Base-by-base conservation (phyloP, 64 coral and sea anemone genomes). In the Hydrozoanthus tunicans region DNA sequence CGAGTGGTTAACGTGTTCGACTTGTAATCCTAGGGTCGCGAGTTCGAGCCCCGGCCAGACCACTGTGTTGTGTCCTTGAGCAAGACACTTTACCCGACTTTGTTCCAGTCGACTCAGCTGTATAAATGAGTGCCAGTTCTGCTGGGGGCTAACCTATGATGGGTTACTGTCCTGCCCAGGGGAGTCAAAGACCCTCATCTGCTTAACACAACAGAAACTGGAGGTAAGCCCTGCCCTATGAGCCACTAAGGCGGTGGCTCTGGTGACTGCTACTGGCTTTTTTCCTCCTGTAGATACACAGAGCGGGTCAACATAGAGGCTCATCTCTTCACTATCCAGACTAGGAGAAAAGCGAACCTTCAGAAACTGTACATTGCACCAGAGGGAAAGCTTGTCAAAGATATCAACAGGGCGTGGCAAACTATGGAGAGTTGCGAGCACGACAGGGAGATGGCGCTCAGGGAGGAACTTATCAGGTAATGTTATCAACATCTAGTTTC, bases 241-340 rank as follows among this genome's bases (percentile, higher is more conserved):
- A 14, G 5, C 66, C 24, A 5, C 24, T 52, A 10, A 75, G 9
- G 72, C 51, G 53, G 11, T 43, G 3, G 53, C 6, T 77, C 3
- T 77, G 12, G 60, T 20, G 54, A 11, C 5, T 60, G 53, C 25
- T 73, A 9, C 23, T 55, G 53, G 52, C 27, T 25, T 62, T 32
- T 6, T 56, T 64, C 20, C 51, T 90, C 73, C 13, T 27, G 12
- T 32, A 98, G 96, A 79, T 93, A 98, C 78, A 81, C 96, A 52
- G 96, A 98, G 68, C 86, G 96, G 51, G 93, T 95, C 53, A 98
- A 98, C 85, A 95, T 98, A 58, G 96, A 98, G 64, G 91, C 93
- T 24, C 96, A 98, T 72, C 85, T 98, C 4, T 98, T 98, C 77
- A 93, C 74, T 61, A 80, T 98, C 23, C 91, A 98, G 90, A 98